These are phyloP conservation scores for Fragum fragum DNA, from an alignment of 2,888 invertebrate species.

Conservation along the genomic window DNA sequence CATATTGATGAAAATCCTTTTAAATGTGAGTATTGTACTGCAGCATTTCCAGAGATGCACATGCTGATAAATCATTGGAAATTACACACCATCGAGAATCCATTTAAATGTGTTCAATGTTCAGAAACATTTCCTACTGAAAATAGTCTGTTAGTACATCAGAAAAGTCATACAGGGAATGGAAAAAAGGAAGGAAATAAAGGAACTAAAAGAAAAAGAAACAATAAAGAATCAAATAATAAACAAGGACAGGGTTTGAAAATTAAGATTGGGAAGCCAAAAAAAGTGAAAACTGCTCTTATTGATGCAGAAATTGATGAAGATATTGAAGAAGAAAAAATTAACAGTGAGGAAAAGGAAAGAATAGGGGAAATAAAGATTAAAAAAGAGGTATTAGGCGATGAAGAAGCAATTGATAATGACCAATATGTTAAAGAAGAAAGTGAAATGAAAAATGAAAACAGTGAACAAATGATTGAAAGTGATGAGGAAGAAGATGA, in stretches of 20 bases:
- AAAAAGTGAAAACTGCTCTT: not conserved
- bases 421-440: not conserved
- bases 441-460: not conserved
- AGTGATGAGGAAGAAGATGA: not conserved
- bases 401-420: not conserved
- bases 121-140: slow-evolving; percentile 8
- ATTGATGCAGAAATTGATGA: too few relatives aligned
- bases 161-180: not conserved
- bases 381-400: not conserved
- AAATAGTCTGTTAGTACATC: slow-evolving; percentile 1
- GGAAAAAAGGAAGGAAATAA: slow-evolving; percentile 1
- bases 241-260: not conserved
- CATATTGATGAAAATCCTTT: slow-evolving; percentile 26
- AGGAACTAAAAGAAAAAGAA: not conserved
- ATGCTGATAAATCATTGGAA: slow-evolving; percentile 20
- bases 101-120: slow-evolving; percentile 12
- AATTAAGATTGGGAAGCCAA: not conserved
- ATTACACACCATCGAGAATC: slow-evolving; percentile 4
- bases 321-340: not conserved
- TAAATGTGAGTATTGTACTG: slow-evolving; percentile 15
- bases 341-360: not conserved
- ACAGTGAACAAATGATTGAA: not conserved
- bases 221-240: not conserved
- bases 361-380: not conserved
- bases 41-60: slow-evolving; percentile 21